These are phyloP conservation scores for Semicossyphus pulcher DNA, from an alignment of 2,113 vertebrate genomes.

Conservation along the genomic window DNA sequence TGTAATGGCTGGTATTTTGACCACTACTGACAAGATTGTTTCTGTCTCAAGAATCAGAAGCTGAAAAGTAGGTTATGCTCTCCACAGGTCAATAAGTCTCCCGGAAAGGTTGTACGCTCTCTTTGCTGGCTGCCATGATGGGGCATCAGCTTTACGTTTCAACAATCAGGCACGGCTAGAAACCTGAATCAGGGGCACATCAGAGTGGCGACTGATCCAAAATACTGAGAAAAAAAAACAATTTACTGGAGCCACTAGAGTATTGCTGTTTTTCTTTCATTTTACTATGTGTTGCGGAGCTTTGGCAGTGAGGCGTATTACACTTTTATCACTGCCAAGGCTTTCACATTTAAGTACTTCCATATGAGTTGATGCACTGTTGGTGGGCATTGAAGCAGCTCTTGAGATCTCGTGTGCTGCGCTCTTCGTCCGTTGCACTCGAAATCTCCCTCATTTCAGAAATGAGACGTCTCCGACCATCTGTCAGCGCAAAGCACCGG, in stretches of 20 bases:
- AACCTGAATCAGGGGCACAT: slow-evolving; percentile 21
- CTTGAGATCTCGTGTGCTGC: slow-evolving; percentile 32
- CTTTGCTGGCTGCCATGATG: background rate
- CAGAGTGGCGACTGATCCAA: background rate
- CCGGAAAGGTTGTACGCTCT: slow-evolving; percentile 1
- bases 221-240: slow-evolving; percentile 24
- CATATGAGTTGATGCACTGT: slow-evolving; percentile 39
- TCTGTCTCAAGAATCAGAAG: slow-evolving; percentile 8
- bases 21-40: background rate
- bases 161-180: background rate
- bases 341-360: slow-evolving; percentile 38
- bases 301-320: background rate
- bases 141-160: background rate
- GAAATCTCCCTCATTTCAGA: slow-evolving; percentile 52
- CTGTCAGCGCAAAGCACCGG: slow-evolving; percentile 59
- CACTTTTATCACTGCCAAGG: slow-evolving; percentile 18
- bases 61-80: slow-evolving; percentile 30
- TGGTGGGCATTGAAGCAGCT: slow-evolving; percentile 44
- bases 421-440: slow-evolving; percentile 43
- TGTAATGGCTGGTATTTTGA: slow-evolving; percentile 10
- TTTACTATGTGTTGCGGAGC: slow-evolving; percentile 39
- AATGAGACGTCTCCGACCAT: slow-evolving; percentile 70
- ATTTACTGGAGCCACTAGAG: slow-evolving; percentile 1
- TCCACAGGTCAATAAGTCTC: slow-evolving; percentile 3
- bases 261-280: slow-evolving; percentile 15